Evolutionary conservation across 2,113 vertebrate genomes (phyloP).

Genomic region (Gavia stellata): DNA sequence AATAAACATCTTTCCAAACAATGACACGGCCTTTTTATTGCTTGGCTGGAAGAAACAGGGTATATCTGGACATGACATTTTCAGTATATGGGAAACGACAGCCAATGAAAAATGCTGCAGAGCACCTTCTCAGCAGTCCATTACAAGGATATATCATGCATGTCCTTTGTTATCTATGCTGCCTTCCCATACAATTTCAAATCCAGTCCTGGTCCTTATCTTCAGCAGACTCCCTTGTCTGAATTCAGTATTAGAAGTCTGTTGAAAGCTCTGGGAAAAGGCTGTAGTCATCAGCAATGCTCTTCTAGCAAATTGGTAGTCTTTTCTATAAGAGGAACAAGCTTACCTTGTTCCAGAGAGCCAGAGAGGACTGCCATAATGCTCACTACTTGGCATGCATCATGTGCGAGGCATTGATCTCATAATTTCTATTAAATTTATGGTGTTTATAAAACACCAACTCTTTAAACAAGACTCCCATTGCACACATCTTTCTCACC

Average conservation of each 20-base stretch:
- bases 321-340: background rate
- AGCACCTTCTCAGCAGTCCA: background rate
- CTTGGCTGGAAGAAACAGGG: background rate
- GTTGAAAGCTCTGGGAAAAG: background rate
- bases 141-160: background rate
- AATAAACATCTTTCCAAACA: background rate
- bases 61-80: background rate
- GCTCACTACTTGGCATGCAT: background rate
- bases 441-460: background rate
- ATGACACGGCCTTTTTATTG: fast-evolving
- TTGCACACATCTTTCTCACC: background rate
- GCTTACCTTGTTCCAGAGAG: background rate
- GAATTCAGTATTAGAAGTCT: background rate
- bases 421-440: background rate
- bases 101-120: background rate
- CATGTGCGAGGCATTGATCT: background rate
- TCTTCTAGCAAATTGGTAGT: background rate
- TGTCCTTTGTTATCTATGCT: background rate
- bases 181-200: background rate
- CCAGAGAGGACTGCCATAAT: background rate
- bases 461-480: background rate
- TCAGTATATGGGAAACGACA: background rate
- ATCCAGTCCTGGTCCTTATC: background rate
- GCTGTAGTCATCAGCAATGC: background rate
- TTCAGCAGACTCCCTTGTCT: background rate